A percentile compares a stretch with the other conserved stretches of the same genome.
These are phyloP conservation scores for Scomberomorus guttatus DNA, from an alignment of 2,797 vertebrate species.

Conservation along the genomic window DNA sequence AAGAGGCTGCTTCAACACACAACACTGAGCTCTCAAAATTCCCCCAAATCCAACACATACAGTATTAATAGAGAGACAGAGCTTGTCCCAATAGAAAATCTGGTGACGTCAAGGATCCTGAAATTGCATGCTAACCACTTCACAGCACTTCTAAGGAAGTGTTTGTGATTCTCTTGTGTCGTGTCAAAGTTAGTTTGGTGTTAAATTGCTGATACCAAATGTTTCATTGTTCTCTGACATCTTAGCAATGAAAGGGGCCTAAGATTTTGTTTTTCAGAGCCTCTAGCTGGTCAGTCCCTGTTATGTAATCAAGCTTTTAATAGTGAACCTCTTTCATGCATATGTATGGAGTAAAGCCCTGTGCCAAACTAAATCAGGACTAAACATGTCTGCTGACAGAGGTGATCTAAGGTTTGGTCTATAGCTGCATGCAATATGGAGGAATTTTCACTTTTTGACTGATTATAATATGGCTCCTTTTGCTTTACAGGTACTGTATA, in stretches of 20 bases:
- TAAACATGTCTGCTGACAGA: neutral
- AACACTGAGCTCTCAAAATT: constrained; percentile 28
- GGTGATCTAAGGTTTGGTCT: constrained; percentile 9
- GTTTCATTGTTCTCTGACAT: constrained; percentile 52
- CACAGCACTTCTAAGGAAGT: constrained; percentile 11
- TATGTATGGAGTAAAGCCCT: constrained; percentile 30
- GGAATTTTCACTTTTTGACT: neutral
- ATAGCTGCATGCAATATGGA: neutral
- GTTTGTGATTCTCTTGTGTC: constrained; percentile 32
- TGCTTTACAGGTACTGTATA: no score
- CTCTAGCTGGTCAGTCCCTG: constrained; percentile 46
- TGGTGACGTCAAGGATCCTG: constrained; percentile 39
- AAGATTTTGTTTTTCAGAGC: constrained; percentile 40
- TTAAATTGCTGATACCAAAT: constrained; percentile 41
- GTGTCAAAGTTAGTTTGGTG: constrained; percentile 35
- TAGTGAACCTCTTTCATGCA: constrained; percentile 61
- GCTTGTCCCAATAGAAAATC: constrained; percentile 14
- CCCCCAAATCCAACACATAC: constrained; percentile 25
- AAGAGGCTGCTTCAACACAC: constrained; percentile 10
- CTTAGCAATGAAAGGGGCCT: constrained; percentile 42
- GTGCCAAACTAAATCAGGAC: constrained; percentile 13
- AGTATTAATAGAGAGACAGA: constrained; percentile 1
- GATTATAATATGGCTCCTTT: neutral
- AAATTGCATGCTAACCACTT: constrained; percentile 2
- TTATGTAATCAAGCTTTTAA: constrained; percentile 65